Percentiles rank a stretch among this genome's conserved stretches.
Conservation (phyloP, 2,113 vertebrate genomes). For the Galemys pyrenaicus region DNA sequence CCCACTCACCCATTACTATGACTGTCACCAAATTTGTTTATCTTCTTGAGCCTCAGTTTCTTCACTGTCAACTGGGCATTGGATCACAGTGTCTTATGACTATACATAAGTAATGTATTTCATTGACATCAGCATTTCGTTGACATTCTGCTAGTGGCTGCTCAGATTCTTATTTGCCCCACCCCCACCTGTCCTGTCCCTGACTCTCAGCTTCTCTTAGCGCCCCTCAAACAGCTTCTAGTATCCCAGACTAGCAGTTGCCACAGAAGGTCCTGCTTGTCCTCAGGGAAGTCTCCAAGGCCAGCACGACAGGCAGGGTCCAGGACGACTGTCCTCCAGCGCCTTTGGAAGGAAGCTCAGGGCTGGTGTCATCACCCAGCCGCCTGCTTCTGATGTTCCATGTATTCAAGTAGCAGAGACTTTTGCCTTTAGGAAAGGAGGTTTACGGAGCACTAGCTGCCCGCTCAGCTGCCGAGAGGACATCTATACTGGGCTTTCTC, state of each 20-base stretch:
- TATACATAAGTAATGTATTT: not conserved
- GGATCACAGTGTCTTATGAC: not conserved
- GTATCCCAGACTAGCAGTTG: not conserved
- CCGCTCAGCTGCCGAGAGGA: not conserved
- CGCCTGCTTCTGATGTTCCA: not conserved
- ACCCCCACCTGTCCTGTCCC: not conserved
- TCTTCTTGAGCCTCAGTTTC: not conserved
- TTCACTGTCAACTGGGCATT: not conserved
- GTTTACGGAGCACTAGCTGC: not conserved
- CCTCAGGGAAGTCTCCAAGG: not conserved
- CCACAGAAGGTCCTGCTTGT: not conserved
- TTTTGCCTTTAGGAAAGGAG: not conserved
- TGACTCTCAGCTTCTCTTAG: not conserved
- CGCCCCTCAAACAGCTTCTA: not conserved
- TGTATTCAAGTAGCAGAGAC: not conserved
- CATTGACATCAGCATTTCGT: not conserved
- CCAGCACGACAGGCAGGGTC: not conserved
- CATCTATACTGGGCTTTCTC: not conserved
- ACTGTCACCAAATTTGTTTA: not conserved
- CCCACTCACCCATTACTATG: not conserved
- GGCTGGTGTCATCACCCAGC: not conserved
- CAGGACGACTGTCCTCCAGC: not conserved
- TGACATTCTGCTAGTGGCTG: not conserved
- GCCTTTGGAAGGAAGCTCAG: not conserved
- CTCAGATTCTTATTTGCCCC: not conserved